Base-by-base conservation (phyloP, 2,888 invertebrate genomes). In the Parasteatoda lunata region DNA sequence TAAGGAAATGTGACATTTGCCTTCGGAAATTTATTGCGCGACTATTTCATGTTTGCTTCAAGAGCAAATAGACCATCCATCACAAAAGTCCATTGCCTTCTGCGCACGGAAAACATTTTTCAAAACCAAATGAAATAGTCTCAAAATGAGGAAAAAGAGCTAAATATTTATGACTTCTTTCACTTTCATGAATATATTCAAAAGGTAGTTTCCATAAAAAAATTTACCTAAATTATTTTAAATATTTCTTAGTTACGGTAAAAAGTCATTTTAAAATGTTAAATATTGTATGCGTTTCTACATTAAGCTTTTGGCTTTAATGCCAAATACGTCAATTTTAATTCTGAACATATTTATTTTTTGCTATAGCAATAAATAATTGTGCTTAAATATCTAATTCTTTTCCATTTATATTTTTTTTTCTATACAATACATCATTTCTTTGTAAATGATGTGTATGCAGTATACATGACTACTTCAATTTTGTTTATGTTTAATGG, bases 121-220 rank as follows among this genome's bases (percentile, higher is more conserved):
- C 59, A 4, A 59, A 59, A 59, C 4, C 59, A 59, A 59, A n/a
- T 59, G 59, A 59, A 59, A 59, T 59, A 9, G 59, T 59, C 59
- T 59, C n/a, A 59, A 59, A 59, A 59, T 59, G 59, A 59, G 59
- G n/a, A 59, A 59, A 59, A 30, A 30, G 30, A 30, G n/a, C 59
- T 59, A n/a, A 59, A 59, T 59, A 59, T 59, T 59, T 59, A 59
- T 59, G 59, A n/a, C 59, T 59, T 59, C n/a, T 11, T 9, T n/a
- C n/a, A 7, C 59, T n/a, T 59, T 59, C 59, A 59, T 59, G 59
- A 59, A 59, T 59, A 59, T 59, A 59, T 59, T 59, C 59, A 59
- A 59, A 30, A 59, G 4, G 59, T n/a, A 59, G n/a, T 59, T 30
- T 59, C 59, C 59, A 59, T 59, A 59, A 59, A n/a, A n/a, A 59